A percentile compares a stretch with the other conserved stretches of the same genome.
phyloP scores from a whole-genome alignment of 2,113 vertebrate genomes.

The Halcyon malimbica region DNA sequence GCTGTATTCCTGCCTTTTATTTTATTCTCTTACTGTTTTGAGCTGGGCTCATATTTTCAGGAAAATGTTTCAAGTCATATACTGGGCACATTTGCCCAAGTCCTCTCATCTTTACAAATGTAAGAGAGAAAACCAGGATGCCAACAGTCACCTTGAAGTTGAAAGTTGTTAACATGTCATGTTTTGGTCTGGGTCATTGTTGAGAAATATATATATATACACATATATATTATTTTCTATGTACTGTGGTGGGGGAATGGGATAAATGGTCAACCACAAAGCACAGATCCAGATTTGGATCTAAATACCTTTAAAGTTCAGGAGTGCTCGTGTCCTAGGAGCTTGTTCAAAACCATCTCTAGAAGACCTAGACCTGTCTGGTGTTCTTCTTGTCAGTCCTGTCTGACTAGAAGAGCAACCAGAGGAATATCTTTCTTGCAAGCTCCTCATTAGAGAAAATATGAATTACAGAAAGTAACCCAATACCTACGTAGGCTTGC shows the following conservation, averaged over 20 bases:
- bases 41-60: neutral
- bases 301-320: conserved; percentile 45
- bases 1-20: neutral
- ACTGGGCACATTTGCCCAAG: neutral
- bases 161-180: neutral
- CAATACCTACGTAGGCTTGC: neutral
- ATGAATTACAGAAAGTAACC: conserved; percentile 42
- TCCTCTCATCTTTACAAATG: neutral
- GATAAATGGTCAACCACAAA: conserved; percentile 47
- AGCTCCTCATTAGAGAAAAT: conserved; percentile 47
- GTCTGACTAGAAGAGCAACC: neutral
- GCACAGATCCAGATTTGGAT: conserved; percentile 8
- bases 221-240: neutral
- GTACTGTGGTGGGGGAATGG: neutral
- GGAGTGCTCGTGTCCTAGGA: neutral
- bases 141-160: neutral
- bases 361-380: neutral
- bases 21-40: neutral
- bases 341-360: conserved; percentile 21
- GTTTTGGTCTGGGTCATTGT: neutral
- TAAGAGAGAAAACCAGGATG: neutral
- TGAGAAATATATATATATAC: neutral
- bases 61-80: neutral
- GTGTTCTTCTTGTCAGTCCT: neutral
- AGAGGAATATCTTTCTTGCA: neutral